Evolutionary conservation across 2,888 invertebrate genomes (phyloP).

Genomic region (Eilema sororculum): DNA sequence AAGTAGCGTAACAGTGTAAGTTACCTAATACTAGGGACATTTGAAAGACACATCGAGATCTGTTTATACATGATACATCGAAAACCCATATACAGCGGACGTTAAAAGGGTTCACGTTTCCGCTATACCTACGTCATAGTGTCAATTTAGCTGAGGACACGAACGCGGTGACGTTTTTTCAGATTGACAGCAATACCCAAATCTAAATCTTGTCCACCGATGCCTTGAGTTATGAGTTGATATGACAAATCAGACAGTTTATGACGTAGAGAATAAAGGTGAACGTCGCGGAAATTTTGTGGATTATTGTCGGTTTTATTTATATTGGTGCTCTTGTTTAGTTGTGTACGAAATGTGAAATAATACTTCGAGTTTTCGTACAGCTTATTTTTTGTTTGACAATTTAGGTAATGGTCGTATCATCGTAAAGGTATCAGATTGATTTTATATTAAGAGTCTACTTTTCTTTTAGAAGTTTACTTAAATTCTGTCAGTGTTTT

Average conservation of each 20-base stretch:
- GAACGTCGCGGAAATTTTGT: constrained; percentile 34
- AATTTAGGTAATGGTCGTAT: constrained; percentile 17
- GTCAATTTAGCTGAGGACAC: constrained; percentile 62
- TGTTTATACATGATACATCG: constrained; percentile 38
- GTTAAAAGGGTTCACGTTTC: constrained; percentile 65
- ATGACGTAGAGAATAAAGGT: constrained; percentile 49
- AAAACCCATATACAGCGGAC: constrained; percentile 52
- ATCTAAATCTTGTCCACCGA: constrained; percentile 58
- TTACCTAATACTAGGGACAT: constrained; percentile 10
- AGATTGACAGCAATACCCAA: constrained; percentile 63
- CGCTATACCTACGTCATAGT: constrained; percentile 62
- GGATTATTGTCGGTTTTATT: constrained; percentile 41
- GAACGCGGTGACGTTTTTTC: constrained; percentile 55
- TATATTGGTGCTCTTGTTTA: constrained; percentile 23
- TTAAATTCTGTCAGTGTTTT: neutral
- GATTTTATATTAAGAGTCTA: neutral
- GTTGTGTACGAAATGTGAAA: constrained; percentile 20
- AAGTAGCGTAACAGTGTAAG: constrained; percentile 22
- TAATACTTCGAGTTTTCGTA: constrained; percentile 11
- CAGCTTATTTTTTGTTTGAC: constrained; percentile 19
- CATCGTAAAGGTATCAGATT: constrained; percentile 10
- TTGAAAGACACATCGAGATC: constrained; percentile 36
- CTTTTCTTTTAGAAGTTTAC: neutral
- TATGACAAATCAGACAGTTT: constrained; percentile 55
- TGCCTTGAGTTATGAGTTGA: constrained; percentile 55